Evolutionary conservation across 2,113 vertebrate species (phyloP).

Genomic region (Etheostoma cragini): DNA sequence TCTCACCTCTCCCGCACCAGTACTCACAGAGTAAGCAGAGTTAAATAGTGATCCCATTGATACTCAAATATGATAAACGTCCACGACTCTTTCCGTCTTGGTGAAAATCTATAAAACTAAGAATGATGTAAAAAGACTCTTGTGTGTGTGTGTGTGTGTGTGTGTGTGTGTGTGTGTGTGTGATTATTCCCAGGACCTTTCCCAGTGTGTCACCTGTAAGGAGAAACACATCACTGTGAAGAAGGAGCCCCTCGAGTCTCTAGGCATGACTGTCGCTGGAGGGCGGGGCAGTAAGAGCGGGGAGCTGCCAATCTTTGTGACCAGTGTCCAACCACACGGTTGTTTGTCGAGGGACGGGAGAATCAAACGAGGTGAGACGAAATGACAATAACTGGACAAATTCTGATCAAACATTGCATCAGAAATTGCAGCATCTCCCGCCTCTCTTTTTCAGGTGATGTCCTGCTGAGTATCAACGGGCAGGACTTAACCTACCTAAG

Average conservation of each 20-base stretch:
- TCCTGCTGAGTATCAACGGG: constrained; percentile 95
- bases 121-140: no score
- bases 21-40: constrained; percentile 81
- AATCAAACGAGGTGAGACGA: constrained; percentile 91
- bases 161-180: no score
- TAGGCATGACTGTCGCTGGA: constrained; percentile 98
- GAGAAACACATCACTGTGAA: constrained; percentile 97
- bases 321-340: constrained; percentile 96
- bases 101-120: no score
- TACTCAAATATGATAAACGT: constrained; percentile 49
- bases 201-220: constrained; percentile 95
- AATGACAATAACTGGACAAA: no score
- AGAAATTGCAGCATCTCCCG: not conserved
- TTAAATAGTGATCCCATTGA: constrained; percentile 27
- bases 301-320: constrained; percentile 97
- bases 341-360: constrained; percentile 95
- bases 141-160: no score
- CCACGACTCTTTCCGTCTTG: constrained; percentile 28
- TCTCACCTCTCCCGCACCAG: constrained; percentile 79
- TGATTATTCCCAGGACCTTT: constrained; percentile 87
- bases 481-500: constrained; percentile 95
- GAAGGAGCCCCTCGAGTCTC: constrained; percentile 95
- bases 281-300: constrained; percentile 97
- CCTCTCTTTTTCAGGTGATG: constrained; percentile 85
- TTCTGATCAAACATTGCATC: not conserved